These are phyloP conservation scores for Proales similis DNA, from an alignment of 1,140 invertebrate genomes.

Conservation along the genomic window DNA sequence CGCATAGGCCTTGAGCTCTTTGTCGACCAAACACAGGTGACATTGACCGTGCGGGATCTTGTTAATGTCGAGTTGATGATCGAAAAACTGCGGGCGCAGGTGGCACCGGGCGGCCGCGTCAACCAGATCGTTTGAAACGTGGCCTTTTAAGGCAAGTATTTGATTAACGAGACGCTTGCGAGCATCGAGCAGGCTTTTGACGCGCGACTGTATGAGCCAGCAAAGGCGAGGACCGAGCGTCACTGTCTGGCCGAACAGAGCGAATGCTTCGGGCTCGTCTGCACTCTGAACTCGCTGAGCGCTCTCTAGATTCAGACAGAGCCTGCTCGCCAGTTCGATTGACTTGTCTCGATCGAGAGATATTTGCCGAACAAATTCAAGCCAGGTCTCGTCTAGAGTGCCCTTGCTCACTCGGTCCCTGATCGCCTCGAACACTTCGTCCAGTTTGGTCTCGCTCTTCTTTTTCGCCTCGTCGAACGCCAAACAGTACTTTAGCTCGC, in stretches of 20 bases:
- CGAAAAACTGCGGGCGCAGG: conserved; percentile 53
- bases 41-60: conserved; percentile 45
- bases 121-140: conserved; percentile 53
- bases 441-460: neutral
- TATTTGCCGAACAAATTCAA: too few relatives aligned
- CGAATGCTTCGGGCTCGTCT: too few relatives aligned
- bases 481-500: conserved; percentile 2
- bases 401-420: neutral
- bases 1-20: conserved; percentile 58
- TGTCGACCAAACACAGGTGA: conserved; percentile 55
- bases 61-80: conserved; percentile 4
- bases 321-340: too few relatives aligned
- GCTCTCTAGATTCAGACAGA: too few relatives aligned
- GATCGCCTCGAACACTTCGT: conserved; percentile 4
- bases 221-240: too few relatives aligned
- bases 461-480: neutral
- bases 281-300: too few relatives aligned
- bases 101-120: conserved; percentile 62
- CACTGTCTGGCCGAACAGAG: too few relatives aligned
- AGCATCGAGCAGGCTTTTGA: too few relatives aligned
- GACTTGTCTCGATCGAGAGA: too few relatives aligned
- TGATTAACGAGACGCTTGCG: neutral
- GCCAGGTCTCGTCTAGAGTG: too few relatives aligned
- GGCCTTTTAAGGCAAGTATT: conserved; percentile 44
- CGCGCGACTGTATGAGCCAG: too few relatives aligned